A percentile compares a stretch with the other conserved stretches of the same genome.
These are phyloP conservation scores for Didymodactylos carnosus DNA, from an alignment of 2,888 invertebrate species.

Conservation along the genomic window DNA sequence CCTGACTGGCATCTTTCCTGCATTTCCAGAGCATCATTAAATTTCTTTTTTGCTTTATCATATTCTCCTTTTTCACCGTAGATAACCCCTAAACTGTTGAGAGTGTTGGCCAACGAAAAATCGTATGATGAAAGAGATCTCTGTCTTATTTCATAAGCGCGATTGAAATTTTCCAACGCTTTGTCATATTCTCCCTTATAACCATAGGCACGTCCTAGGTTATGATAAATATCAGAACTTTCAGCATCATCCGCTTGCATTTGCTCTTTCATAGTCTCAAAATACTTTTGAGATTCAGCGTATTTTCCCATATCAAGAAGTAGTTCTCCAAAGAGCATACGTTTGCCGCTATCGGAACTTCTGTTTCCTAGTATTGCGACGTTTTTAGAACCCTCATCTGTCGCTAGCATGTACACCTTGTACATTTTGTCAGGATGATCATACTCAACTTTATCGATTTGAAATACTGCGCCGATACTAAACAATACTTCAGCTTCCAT, in stretches of 20 bases:
- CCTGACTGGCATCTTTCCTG: neutral
- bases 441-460: neutral
- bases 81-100: neutral
- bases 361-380: neutral
- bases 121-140: neutral
- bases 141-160: neutral
- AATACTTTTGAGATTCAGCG: neutral
- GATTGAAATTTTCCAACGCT: neutral
- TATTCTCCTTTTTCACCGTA: neutral
- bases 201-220: neutral
- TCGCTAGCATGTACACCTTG: neutral
- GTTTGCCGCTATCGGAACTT: neutral
- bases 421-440: neutral
- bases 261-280: neutral
- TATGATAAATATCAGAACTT: neutral
- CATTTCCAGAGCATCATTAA: neutral
- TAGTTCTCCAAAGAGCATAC: neutral
- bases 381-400: neutral
- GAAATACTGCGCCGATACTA: neutral
- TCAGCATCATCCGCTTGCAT: neutral
- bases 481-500: neutral
- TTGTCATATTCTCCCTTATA: neutral
- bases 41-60: neutral
- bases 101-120: neutral
- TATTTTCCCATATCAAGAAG: neutral